Base-by-base conservation (phyloP, 1,140 invertebrate genomes). In the Epicauta chinensis region DNA sequence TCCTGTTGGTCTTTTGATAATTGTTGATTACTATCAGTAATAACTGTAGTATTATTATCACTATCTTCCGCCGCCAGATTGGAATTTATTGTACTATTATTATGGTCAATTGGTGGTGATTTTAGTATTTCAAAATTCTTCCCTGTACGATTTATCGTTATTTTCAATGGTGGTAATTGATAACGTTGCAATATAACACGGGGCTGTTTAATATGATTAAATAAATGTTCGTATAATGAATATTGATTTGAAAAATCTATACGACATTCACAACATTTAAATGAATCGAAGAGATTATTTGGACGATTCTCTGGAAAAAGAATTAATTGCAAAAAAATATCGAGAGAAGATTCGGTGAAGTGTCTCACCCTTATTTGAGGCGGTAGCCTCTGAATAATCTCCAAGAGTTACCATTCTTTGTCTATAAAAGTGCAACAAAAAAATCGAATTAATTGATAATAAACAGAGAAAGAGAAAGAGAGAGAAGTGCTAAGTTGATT, bases 61-160 rank as follows among this genome's bases (percentile, higher is more conserved):
- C 23, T 23, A 23, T 23, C 23, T 7, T 23, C 23, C 4, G 23
- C 40, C 50, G 39, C 42, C 42, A 45, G 45, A 43, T 55, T 50
- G 41, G 11, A 14, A 12, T n/a, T 41, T 16, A 11, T 31, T 42
- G 42, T 3, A 14, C 50, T 44, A 9, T 54, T 57, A 9, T 41
- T 13, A 3, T n/a, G n/a, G n/a, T n/a, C n/a, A n/a, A n/a, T n/a
- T n/a, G 36, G 12, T 14, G 62, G 59, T 2, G 64, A 63, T 16
- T 49, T 56, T 10, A 67, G 51, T 10, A 68, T 61, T 48, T 66
- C 66, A 40, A 68, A 68, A 35, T 50, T 64, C 46, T 65, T 63
- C 2, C 55, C 55, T 23, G 35, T 48, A 14, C 50, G 61, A 42
- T 34, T 46, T 23, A 68, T 41, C n/a, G 63, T 66, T 14, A 68